Percentiles rank a stretch among this genome's conserved stretches.
These are phyloP conservation scores for Caenorhabditis briggsae DNA, from an alignment of 1,140 invertebrate species.

Conservation along the genomic window DNA sequence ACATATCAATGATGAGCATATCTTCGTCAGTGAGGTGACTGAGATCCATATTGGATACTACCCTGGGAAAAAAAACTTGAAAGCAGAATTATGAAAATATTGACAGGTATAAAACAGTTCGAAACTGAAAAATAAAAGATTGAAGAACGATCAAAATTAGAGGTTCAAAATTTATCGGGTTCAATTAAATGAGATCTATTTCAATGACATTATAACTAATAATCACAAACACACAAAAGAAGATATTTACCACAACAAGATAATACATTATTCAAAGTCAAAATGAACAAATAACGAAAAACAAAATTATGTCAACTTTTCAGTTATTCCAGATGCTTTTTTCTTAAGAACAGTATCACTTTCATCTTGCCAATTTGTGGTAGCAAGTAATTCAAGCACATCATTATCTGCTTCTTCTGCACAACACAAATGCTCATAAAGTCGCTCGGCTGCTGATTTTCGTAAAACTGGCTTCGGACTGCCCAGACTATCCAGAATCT, in stretches of 20 bases:
- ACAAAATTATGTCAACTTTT: not conserved
- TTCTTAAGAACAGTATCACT: not conserved
- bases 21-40: too few species aligned
- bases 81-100: too few species aligned
- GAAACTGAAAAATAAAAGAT: too few species aligned
- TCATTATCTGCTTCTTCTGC: constrained; percentile 27
- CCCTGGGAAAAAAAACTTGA: too few species aligned
- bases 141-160: too few species aligned
- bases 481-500: not conserved
- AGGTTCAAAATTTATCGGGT: too few species aligned
- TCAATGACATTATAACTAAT: too few species aligned
- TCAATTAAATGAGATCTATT: too few species aligned
- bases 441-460: constrained; percentile 12
- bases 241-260: not conserved
- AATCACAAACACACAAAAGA: not conserved
- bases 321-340: not conserved
- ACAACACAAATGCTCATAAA: constrained; percentile 33
- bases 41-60: too few species aligned
- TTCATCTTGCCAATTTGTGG: constrained; percentile 29
- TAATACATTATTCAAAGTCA: not conserved
- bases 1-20: too few species aligned
- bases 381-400: not conserved
- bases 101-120: too few species aligned
- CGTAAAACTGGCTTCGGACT: not conserved
- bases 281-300: too few species aligned